Percentiles rank a stretch among this genome's conserved stretches.
Evolutionary conservation across 2,888 invertebrate genomes (phyloP).

Genomic region (Eubasilissa splendida): DNA sequence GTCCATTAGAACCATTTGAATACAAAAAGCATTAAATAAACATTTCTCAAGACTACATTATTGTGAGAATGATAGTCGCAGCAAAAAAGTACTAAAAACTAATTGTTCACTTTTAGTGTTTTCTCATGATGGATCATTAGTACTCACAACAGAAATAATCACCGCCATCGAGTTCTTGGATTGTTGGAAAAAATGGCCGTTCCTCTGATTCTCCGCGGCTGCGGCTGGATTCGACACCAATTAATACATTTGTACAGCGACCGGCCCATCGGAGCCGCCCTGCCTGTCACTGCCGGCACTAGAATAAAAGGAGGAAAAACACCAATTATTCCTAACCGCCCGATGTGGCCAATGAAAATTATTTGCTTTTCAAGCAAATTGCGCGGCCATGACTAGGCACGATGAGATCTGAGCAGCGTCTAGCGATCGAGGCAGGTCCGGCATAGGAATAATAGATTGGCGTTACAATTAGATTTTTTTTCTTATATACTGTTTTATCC

Average conservation of each 20-base stretch:
- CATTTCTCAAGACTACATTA: not conserved
- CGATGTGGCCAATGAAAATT: slow-evolving; percentile 72
- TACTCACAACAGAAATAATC: not conserved
- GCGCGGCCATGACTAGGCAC: slow-evolving; percentile 74
- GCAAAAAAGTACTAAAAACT: not conserved
- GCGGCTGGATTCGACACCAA: slow-evolving; percentile 11
- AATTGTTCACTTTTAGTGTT: not conserved
- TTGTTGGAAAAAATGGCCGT: not conserved
- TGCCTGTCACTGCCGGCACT: slow-evolving; percentile 35
- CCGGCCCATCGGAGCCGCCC: slow-evolving; percentile 29
- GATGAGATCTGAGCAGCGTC: slow-evolving; percentile 60
- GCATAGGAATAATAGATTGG: too few species aligned
- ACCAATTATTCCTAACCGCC: slow-evolving; percentile 46
- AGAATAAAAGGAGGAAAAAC: slow-evolving; percentile 52
- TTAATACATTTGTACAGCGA: slow-evolving; percentile 1
- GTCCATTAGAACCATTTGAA: too few species aligned
- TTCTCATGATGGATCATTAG: not conserved
- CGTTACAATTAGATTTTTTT: too few species aligned
- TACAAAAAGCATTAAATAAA: not conserved
- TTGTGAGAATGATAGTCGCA: not conserved
- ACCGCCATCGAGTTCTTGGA: not conserved
- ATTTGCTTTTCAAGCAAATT: slow-evolving; percentile 74
- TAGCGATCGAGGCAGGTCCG: not conserved
- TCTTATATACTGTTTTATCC: too few species aligned
- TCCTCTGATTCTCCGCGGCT: slow-evolving; percentile 32